Base-by-base conservation (phyloP, 1,140 invertebrate genomes). In the Pteromalus puparum region DNA sequence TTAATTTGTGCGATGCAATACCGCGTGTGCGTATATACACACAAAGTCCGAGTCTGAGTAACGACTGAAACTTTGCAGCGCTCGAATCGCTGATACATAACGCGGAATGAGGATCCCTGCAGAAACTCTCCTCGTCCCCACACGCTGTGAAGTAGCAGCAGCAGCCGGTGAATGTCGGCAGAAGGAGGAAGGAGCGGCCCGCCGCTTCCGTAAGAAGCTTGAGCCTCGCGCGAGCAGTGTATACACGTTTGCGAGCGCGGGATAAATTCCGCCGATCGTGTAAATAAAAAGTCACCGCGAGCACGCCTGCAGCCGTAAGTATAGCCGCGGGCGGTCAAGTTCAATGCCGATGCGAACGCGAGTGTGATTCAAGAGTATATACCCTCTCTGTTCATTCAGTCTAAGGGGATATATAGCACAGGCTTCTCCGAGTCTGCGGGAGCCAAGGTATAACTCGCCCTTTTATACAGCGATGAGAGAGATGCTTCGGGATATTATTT, bases 281-380 rank as follows among this genome's bases (percentile, higher is more conserved):
- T 48, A 83, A 83, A 83, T 90, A 90, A 90, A 91, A 90, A 91
- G 73, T 89, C 88, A 84, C 87, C 15, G 13, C 70, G n/a, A 68
- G 67, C 67, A 13, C 24, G 24, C 24, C 26, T 10, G 68, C 68
- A 26, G 26, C 73, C 12, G 38, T 12, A 42, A 46, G 75, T n/a
- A 61, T 61, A 61, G 68, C 88, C 89, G 88, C 88, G 81, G 61
- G 85, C 82, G 86, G 89, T 87, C 90, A 91, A 91, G 90, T 91
- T 91, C 90, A 91, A 89, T 91, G 89, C 87, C 84, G 87, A 85
- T 77, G 86, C 82, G 26, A 70, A 80, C 85, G 85, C 53, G 53
- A n/a, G 6, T 82, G 83, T 81, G 67, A 86, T 84, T 79, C 76
- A 87, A 87, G 61, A 67, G 85, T 76, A 18, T 85, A 81, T 78